phyloP scores from a whole-genome alignment of 2,888 invertebrate species.

The Macrosiphum euphorbiae region DNA sequence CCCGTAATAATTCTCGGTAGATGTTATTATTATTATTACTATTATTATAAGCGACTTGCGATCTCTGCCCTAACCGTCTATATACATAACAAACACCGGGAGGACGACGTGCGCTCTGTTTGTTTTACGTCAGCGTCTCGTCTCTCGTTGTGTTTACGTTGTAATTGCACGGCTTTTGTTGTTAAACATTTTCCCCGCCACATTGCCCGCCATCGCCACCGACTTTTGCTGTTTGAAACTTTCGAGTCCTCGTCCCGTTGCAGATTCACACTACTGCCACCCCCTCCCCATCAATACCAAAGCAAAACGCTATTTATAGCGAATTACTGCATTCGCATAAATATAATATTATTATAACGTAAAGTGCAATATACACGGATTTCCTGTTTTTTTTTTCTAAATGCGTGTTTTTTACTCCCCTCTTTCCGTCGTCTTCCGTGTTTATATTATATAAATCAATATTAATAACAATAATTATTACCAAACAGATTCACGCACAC shows the following conservation, averaged over 20 bases:
- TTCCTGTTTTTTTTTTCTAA: neutral
- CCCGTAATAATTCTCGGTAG: slow-evolving; percentile 47
- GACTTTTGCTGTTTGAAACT: slow-evolving; percentile 39
- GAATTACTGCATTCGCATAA: neutral
- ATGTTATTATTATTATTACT: slow-evolving; percentile 46
- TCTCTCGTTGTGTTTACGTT: slow-evolving; percentile 56
- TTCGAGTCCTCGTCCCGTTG: neutral
- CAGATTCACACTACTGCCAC: neutral
- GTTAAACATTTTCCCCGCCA: slow-evolving; percentile 40
- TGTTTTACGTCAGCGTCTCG: slow-evolving; percentile 63
- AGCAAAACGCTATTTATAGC: neutral
- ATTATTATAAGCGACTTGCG: slow-evolving; percentile 19
- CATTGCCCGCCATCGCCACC: too few species aligned
- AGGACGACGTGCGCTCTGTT: slow-evolving; percentile 46
- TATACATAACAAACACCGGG: slow-evolving; percentile 2
- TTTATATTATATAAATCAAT: neutral
- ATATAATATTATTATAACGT: neutral
- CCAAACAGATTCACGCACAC: neutral
- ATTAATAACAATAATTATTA: neutral
- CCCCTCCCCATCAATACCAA: neutral
- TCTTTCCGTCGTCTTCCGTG: neutral
- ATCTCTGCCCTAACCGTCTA: neutral
- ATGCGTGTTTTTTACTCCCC: neutral
- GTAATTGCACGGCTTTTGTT: slow-evolving; percentile 55
- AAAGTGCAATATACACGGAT: neutral